phyloP scores from a whole-genome alignment of 1,140 invertebrate genomes.

The Uloborus diversus region DNA sequence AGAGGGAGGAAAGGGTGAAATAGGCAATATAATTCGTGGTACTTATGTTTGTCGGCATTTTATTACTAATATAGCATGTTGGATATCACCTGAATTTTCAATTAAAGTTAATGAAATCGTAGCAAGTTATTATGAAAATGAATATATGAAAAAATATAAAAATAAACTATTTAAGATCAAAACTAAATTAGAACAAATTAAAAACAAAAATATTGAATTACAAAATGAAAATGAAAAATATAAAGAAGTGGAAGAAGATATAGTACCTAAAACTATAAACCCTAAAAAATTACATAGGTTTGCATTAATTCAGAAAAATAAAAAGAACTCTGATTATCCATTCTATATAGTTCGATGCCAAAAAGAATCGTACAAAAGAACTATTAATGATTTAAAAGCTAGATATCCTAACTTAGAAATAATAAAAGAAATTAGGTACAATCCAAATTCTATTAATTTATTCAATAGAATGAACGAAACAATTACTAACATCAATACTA shows the following conservation, averaged over 20 bases:
- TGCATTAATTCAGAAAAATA: background rate
- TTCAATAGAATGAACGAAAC: constrained; percentile 16
- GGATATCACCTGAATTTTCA: constrained; percentile 4
- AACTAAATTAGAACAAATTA: background rate
- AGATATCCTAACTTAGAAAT: constrained; percentile 12
- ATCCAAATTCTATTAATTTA: constrained; percentile 23
- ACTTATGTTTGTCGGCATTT: background rate
- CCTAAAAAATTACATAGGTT: background rate
- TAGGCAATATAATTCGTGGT: background rate
- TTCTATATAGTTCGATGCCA: background rate
- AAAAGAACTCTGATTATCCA: background rate
- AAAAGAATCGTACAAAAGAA: background rate
- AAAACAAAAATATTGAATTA: background rate
- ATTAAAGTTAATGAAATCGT: background rate
- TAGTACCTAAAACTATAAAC: background rate
- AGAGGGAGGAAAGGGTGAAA: background rate
- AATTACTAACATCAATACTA: background rate
- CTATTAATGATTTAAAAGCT: background rate
- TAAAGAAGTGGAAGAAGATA: background rate
- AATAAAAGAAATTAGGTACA: constrained; percentile 1
- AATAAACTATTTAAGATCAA: background rate
- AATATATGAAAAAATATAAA: constrained; percentile 19
- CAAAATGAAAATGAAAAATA: background rate
- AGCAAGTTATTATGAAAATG: background rate
- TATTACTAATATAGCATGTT: background rate